phyloP scores from a whole-genome alignment of 1,140 invertebrate species.

The Drosophila grimshawi region DNA sequence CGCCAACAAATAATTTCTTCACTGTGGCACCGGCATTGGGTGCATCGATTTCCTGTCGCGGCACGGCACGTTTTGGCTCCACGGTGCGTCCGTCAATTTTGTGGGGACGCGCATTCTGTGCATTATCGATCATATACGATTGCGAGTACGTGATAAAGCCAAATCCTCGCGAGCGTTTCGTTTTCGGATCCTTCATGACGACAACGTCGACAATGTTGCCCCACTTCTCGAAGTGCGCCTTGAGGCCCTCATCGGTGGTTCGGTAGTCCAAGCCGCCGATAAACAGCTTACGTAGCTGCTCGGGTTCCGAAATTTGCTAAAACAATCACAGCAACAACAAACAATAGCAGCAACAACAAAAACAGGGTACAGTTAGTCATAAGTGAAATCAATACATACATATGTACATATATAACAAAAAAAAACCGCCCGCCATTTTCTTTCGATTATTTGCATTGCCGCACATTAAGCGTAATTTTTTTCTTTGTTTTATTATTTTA shows the following conservation, averaged over 20 bases:
- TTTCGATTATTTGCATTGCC: constrained; percentile 60
- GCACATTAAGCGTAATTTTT: constrained; percentile 21
- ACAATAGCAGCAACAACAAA: constrained; percentile 17
- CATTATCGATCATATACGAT: constrained; percentile 97
- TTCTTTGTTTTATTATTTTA: background rate
- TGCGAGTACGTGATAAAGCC: constrained; percentile 98
- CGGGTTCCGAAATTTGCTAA: constrained; percentile 89
- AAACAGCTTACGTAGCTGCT: constrained; percentile 98
- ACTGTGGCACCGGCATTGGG: constrained; percentile 97
- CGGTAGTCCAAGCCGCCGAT: constrained; percentile 98
- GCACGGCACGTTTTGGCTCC: constrained; percentile 98
- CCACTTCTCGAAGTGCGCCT: constrained; percentile 98
- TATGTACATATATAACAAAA: constrained; percentile 33
- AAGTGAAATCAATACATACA: constrained; percentile 45
- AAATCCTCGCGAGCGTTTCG: constrained; percentile 96
- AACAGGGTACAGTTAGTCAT: constrained; percentile 55
- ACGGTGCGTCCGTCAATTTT: constrained; percentile 92
- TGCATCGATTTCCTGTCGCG: constrained; percentile 95
- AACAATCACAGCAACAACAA: constrained; percentile 22
- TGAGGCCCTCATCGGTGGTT: constrained; percentile 97
- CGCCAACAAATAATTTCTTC: constrained; percentile 97
- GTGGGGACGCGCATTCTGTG: constrained; percentile 93
- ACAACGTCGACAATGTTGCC: constrained; percentile 99
- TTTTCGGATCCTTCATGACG: constrained; percentile 99
- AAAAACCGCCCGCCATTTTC: constrained; percentile 71